Base-by-base conservation (phyloP, 2,888 invertebrate species). In the Serrognathus titanus region DNA sequence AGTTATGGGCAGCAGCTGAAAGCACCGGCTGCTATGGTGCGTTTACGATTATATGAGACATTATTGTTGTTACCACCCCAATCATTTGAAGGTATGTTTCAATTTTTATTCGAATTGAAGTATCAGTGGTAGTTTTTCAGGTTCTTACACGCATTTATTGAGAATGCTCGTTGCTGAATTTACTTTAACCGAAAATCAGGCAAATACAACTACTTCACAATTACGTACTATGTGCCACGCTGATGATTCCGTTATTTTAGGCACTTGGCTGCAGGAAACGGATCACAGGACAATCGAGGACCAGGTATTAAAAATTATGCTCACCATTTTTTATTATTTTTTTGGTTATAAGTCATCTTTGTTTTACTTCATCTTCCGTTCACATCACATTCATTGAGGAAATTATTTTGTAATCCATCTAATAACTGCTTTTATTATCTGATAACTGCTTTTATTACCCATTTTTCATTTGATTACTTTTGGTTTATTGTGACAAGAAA, bases 221-320 rank as follows among this genome's bases (percentile, higher is more conserved):
- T 79, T 94, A 59, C 81, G 91, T 47, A 83, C 85, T n/a, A 85
- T 93, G 57, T 94, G 94, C 69, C 92, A 93, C 72, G 88, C 89
- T 6, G 92, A 93, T 71, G 93, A 94, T 76, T 92, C 94, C 0
- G 92, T 96, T 41, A 88, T 98, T 53, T 80, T 97, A 37, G 96
- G 96, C 9, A 94, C 94, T 49, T 96, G 96, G 93, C 83, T 97
- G 40, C 94, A 95, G 74, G 96, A 97, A 74, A 96, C 95, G 0
- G 97, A 97, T 76, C 97, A 98, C 76, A 89, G 94, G 60, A 91
- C 91, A 47, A 94, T 98, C 64, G 98, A 98, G 79, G 97, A 97
- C 80, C 97, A 97, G 88, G 97, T 97, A 79, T 38, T 36, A 24
- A 11, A 16, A 16, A 16, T 16, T 16, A 16, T 16, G 46, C 9